Evolutionary conservation across 2,113 vertebrate species (phyloP).

Genomic region (Otocyon megalotis): DNA sequence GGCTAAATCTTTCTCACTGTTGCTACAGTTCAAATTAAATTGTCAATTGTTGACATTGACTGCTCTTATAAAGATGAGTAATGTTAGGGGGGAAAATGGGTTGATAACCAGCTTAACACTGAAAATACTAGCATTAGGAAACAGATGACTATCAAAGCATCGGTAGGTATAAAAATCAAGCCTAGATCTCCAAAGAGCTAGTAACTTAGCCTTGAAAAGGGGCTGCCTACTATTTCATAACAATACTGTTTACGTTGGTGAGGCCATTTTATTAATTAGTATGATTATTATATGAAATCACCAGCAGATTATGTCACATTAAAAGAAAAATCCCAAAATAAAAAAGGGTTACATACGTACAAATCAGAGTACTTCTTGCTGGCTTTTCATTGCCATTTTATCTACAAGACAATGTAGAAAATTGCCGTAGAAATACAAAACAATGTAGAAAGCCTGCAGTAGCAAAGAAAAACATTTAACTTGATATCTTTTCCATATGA

Average conservation of each 20-base stretch:
- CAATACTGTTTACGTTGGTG: not conserved
- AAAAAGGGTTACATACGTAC: not conserved
- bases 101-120: not conserved
- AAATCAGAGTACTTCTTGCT: not conserved
- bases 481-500: slow-evolving; percentile 24
- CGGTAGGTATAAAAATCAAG: not conserved
- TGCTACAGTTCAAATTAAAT: slow-evolving; percentile 28
- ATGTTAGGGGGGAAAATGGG: not conserved
- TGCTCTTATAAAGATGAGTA: not conserved
- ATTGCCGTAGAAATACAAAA: not conserved
- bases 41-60: not conserved
- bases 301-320: not conserved
- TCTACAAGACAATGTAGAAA: not conserved
- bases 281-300: not conserved
- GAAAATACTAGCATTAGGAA: not conserved
- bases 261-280: not conserved
- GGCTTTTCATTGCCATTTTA: not conserved
- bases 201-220: not conserved
- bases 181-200: not conserved
- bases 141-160: not conserved
- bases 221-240: not conserved
- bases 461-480: not conserved
- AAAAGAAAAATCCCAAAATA: not conserved
- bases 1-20: not conserved
- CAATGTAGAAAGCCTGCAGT: not conserved